Base-by-base conservation (phyloP, 2,888 invertebrate species). In the Acronicta leporina region DNA sequence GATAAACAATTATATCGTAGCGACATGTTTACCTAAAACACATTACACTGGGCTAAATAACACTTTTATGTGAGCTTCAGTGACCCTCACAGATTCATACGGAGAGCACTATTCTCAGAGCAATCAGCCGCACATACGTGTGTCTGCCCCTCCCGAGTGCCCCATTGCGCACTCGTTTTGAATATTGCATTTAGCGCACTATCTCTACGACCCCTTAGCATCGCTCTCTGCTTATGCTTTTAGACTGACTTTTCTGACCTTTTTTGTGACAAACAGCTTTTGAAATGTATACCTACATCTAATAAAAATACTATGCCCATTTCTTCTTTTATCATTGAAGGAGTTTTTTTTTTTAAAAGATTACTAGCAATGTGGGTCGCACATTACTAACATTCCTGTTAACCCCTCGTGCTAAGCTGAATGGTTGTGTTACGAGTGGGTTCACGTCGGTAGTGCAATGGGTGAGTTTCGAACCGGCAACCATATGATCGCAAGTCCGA, bases 141-240 rank as follows among this genome's bases (percentile, higher is more conserved):
- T 83, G 86, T 87, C 83, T 85, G 84, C 72, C 62, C 64, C 83
- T 87, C 91, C 88, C 90, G 61, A 72, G 91, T 81, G 90, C 75
- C 80, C 86, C 87, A 87, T 90, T 77, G 80, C 84, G 72, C 82
- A 84, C 82, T 83, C 86, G 86, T 86, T 90, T 84, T 93, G 92
- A 92, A 92, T 92, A 92, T 92, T 92, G 87, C 90, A 93, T 92
- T 90, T 87, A 88, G 79, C 77, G 77, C 79, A 81, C 86, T 86
- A 80, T 84, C 81, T 80, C 71, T 75, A 78, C 75, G 73, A 80
- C 74, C 70, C 76, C 65, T 74, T 61, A 70, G 63, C 72, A 62
- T 58, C 35, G 65, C 52, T 63, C 59, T 56, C 58, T 60, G 63
- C 63, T 66, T 70, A 66, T 63, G 57, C 60, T 67, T 63, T 59